Base-by-base conservation (phyloP, 2,888 invertebrate species). In the Ischnus inquisitorius region DNA sequence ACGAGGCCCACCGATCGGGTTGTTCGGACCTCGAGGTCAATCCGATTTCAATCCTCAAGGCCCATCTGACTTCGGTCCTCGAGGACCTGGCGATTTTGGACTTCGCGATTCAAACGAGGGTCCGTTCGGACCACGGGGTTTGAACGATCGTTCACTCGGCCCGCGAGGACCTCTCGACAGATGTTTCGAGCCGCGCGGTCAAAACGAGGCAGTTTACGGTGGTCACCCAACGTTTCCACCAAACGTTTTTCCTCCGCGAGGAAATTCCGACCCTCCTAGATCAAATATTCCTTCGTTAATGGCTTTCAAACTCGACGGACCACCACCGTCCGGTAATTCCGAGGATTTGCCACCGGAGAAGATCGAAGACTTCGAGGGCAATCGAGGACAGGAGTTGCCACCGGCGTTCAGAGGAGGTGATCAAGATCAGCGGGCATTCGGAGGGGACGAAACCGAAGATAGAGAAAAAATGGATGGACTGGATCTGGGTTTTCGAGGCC, bases 201-300 rank as follows among this genome's bases (percentile, higher is more conserved):
- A 79, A 2, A 87, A 69, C 51, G 86, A 87, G 16, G 22, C 8
- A 5, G 51, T 84, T 6, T 87, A 88, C 16, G 74, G 51, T 10
- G 46, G 12, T 28, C 46, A 16, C 14, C 25, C 67, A n/a, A 14
- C 65, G 2, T 48, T 68, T 16, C 68, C 43, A 34, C n/a, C 80
- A 12, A 81, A 78, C n/a, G 22, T 68, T 2, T 75, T 82, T 16
- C 41, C 64, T 25, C 76, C 79, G 3, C 81, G 81, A 14, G 78
- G 67, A 71, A 68, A 60, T 12, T 12, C 16, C 14, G 72, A 72
- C 46, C 51, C 79, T 41, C 16, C 65, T 4, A 51, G 62, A 34
- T 51, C 64, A 71, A 80, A 81, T 0, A 89, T 89, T 72, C 90
- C 90, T 12, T 89, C 89, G 3, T 78, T 90, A 10, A 85, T 88